Base-by-base conservation (phyloP, 2,888 invertebrate genomes). In the Hyposoter didymator region DNA sequence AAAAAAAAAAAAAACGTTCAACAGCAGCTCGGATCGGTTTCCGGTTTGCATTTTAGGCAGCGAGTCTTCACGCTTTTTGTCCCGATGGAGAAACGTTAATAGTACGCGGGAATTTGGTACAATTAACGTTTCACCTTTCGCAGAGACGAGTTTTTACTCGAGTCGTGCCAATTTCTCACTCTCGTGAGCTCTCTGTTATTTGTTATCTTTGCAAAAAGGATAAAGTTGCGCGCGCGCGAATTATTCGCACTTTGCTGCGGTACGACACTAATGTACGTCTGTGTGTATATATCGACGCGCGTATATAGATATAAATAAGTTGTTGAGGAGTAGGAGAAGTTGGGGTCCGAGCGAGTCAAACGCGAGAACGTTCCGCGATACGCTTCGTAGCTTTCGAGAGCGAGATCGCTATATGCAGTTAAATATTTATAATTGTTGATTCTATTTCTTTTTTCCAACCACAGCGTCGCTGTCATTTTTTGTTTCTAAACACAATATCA, bases 301-400 rank as follows among this genome's bases (percentile, higher is more conserved):
- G 17, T 69, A 69, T 47, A 22, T 17, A 55, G 5, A 45, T 55
- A n/a, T 59, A 62, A 73, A 52, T 32, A 39, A 19, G 8, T 35
- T 70, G n/a, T 28, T 7, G 0, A n/a, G 49, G 19, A 28, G 47
- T 2, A 45, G 64, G 64, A 47, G 59, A 64, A 64, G 47, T 28
- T 17, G 55, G 64, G 45, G 45, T 75, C 47, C 75, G 75, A 19
- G 22, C 22, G 73, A 59, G 22, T 22, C 7, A 2, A 73, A 73
- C 59, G 14, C 59, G 73, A 74, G 55, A 55, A 74, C 78, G 74
- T 64, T 79, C 69, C 80, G 7, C 80, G 87, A 84, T 84, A 88
- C 87, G 86, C 86, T 82, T 82, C 86, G 84, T 76, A 76, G 87
- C 88, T 88, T 84, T 87, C 82, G 87, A 88, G 88, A 88, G 80